phyloP scores from a whole-genome alignment of 2,888 invertebrate genomes.

The Anoplius nigerrimus region DNA sequence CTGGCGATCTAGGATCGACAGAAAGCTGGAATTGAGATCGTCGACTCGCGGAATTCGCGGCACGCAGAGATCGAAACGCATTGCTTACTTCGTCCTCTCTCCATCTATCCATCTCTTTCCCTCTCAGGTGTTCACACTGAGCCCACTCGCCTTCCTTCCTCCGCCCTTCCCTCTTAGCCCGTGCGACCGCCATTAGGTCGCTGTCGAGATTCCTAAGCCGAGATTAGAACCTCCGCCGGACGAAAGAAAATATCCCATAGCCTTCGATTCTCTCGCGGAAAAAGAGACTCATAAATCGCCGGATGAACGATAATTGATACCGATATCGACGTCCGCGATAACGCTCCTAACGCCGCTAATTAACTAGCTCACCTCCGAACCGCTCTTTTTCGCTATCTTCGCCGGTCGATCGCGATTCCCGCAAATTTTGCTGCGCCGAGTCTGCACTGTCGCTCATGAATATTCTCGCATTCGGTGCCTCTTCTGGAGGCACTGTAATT shows the following conservation, averaged over 20 bases:
- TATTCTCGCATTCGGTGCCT: no score
- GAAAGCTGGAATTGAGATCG: conserved; percentile 46
- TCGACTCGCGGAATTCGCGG: conserved; percentile 38
- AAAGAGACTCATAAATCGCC: background rate
- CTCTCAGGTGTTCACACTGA: conserved; percentile 28
- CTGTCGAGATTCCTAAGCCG: conserved; percentile 39
- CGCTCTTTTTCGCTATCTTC: background rate
- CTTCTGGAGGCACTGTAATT: no score
- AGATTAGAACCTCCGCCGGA: conserved; percentile 18
- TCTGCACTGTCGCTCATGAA: no score
- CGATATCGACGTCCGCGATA: no score
- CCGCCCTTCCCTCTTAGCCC: conserved; percentile 46
- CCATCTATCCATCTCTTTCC: no score
- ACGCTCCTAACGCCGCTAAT: no score
- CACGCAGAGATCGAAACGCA: conserved; percentile 38
- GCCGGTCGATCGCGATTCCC: background rate
- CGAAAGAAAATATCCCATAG: conserved; percentile 8
- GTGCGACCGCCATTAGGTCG: conserved; percentile 34
- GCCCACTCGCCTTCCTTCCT: conserved; percentile 51
- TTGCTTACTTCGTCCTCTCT: conserved; percentile 33
- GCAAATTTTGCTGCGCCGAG: background rate
- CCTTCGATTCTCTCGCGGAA: background rate
- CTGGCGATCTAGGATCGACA: conserved; percentile 21
- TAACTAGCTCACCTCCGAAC: background rate
- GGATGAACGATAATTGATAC: conserved; percentile 1